phyloP scores from a whole-genome alignment of 2,797 vertebrate species.

The Notolabrus celidotus region DNA sequence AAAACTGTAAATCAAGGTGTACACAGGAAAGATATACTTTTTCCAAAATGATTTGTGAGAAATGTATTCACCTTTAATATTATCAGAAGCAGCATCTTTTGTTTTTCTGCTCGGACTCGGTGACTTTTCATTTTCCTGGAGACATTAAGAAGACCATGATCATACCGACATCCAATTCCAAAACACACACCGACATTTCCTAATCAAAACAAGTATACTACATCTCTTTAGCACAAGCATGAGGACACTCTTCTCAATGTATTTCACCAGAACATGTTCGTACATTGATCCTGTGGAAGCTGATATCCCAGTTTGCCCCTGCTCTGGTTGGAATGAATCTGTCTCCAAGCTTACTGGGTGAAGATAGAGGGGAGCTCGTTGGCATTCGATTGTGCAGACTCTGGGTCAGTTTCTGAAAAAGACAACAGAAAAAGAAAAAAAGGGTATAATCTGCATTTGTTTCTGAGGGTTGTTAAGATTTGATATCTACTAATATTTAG shows the following conservation, averaged over 20 bases:
- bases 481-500: too few relatives aligned
- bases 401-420: conserved; percentile 84
- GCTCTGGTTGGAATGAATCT: conserved; percentile 95
- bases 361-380: conserved; percentile 91
- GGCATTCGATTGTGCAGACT: conserved; percentile 87
- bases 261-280: neutral
- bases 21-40: neutral
- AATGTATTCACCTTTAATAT: conserved; percentile 88
- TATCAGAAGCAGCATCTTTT: conserved; percentile 93
- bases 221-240: neutral
- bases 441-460: neutral
- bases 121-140: conserved; percentile 94
- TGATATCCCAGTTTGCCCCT: conserved; percentile 95
- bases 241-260: neutral
- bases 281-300: conserved; percentile 95
- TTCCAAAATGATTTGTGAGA: neutral
- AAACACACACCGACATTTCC: too few relatives aligned
- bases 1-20: neutral
- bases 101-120: conserved; percentile 95
- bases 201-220: neutral
- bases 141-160: neutral
- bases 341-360: conserved; percentile 95
- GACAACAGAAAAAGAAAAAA: neutral
- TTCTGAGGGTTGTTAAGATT: neutral
- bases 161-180: too few relatives aligned